Conservation (phyloP, 2,888 invertebrate species). For the Chorisops tibialis region DNA sequence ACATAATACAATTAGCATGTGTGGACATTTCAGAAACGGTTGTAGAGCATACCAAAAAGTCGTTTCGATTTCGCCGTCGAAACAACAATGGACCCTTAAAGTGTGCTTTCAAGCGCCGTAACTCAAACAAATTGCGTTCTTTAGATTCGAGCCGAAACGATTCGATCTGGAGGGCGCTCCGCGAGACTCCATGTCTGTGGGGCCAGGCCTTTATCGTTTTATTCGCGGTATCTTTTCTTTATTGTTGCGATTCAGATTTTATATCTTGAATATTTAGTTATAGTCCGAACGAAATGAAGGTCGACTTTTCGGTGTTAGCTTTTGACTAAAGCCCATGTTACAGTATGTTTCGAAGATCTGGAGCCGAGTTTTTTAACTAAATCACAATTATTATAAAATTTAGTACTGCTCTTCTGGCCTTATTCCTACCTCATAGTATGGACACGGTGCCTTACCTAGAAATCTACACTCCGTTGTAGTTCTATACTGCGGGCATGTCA, state of each 20-base stretch:
- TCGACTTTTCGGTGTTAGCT: not conserved
- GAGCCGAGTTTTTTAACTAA: no score
- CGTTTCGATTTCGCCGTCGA: conserved; percentile 28
- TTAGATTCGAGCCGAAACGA: conserved; percentile 30
- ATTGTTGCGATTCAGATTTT: conserved; percentile 7
- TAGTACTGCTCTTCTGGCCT: no score
- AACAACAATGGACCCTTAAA: conserved; percentile 53
- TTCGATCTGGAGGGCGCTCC: conserved; percentile 29
- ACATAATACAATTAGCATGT: conserved; percentile 36
- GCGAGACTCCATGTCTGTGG: conserved; percentile 31
- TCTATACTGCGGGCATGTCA: no score
- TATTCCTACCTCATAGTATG: no score
- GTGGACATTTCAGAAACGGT: conserved; percentile 33
- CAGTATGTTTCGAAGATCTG: no score
- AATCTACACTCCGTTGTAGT: no score
- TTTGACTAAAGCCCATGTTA: not conserved
- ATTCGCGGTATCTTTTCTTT: conserved; percentile 7
- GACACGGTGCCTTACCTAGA: no score
- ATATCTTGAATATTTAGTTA: conserved; percentile 15
- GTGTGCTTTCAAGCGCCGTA: conserved; percentile 54
- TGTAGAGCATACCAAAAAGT: conserved; percentile 14
- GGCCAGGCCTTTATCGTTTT: conserved; percentile 9
- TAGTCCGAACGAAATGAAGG: conserved; percentile 9
- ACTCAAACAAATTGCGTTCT: conserved; percentile 52
- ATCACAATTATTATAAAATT: no score